A percentile compares a stretch with the other conserved stretches of the same genome.
Conservation (phyloP, 2,888 invertebrate genomes). For the Melikaiella ostensackeni region DNA sequence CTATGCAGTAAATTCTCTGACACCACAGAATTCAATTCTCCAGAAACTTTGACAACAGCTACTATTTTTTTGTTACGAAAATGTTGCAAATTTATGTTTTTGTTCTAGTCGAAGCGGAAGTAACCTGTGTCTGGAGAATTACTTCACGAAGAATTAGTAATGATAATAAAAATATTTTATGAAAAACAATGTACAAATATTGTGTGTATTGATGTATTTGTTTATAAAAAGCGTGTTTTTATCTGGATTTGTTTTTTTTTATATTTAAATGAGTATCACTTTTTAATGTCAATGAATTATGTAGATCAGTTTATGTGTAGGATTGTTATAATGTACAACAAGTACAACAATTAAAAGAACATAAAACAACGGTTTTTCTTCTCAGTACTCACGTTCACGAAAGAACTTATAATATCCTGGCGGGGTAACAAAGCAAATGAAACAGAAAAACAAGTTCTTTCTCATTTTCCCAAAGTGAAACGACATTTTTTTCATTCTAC, state of each 20-base stretch:
- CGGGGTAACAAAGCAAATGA: slow-evolving; percentile 70
- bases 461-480: slow-evolving; percentile 4
- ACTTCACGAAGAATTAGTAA: neutral
- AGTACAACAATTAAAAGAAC: slow-evolving; percentile 47
- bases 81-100: neutral
- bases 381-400: slow-evolving; percentile 80
- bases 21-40: neutral
- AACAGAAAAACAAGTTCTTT: slow-evolving; percentile 69
- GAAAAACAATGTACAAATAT: neutral
- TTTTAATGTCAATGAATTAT: neutral
- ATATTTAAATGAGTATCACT: neutral
- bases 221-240: neutral
- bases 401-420: slow-evolving; percentile 77
- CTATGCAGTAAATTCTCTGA: neutral
- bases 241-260: neutral
- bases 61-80: neutral
- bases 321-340: neutral
- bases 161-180: neutral
- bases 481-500: neutral
- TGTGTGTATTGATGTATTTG: neutral
- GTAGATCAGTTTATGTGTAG: neutral
- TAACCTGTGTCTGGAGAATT: neutral
- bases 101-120: neutral
- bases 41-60: no score
- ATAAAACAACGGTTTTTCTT: slow-evolving; percentile 50